Conservation (phyloP, 2,797 vertebrate genomes). For the Thalassophryne amazonica region DNA sequence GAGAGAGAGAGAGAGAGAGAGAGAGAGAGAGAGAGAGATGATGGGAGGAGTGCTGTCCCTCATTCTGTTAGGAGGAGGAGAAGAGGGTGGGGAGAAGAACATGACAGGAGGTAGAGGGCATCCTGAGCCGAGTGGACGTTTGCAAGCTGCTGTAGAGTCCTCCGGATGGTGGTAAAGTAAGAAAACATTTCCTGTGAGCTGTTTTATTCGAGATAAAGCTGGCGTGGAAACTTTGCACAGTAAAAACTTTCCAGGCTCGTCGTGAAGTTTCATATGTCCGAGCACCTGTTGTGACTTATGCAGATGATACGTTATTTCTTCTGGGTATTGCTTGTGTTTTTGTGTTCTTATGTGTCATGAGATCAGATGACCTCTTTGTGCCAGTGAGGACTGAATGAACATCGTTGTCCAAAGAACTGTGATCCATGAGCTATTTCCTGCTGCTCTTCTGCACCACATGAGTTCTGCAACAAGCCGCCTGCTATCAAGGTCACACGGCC, state of each 20-base stretch:
- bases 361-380: slow-evolving; percentile 50
- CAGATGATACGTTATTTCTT: no score
- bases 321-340: neutral
- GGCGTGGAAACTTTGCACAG: no score
- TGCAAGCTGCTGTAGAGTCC: slow-evolving; percentile 41
- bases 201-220: slow-evolving; percentile 11
- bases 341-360: slow-evolving; percentile 32
- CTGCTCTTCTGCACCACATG: slow-evolving; percentile 58
- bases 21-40: slow-evolving; percentile 42
- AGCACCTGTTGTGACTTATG: no score
- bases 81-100: slow-evolving; percentile 32
- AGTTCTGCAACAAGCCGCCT: slow-evolving; percentile 63
- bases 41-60: slow-evolving; percentile 24
- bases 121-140: slow-evolving; percentile 52
- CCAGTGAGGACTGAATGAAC: slow-evolving; percentile 64
- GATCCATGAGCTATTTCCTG: slow-evolving; percentile 54
- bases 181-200: slow-evolving; percentile 51
- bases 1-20: slow-evolving; percentile 26
- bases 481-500: slow-evolving; percentile 13
- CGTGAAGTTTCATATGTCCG: no score
- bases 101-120: slow-evolving; percentile 45
- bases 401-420: slow-evolving; percentile 65
- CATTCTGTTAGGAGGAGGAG: slow-evolving; percentile 60
- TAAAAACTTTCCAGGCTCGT: no score
- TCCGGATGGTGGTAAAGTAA: slow-evolving; percentile 69